A percentile compares a stretch with the other conserved stretches of the same genome.
Evolutionary conservation across 2,888 invertebrate species (phyloP).

Genomic region (Biston betularia): DNA sequence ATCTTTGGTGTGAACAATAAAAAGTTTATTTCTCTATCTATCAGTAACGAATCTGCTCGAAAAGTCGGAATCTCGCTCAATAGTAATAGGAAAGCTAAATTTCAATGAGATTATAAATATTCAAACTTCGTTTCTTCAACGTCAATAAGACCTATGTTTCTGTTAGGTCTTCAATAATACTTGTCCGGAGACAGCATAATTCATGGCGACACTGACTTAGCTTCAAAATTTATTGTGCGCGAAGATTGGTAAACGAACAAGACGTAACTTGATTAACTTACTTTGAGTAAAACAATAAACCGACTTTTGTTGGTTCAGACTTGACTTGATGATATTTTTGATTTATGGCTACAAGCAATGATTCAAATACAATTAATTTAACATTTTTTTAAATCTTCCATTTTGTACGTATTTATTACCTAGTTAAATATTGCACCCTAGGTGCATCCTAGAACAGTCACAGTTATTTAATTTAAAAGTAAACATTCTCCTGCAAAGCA

Average conservation of each 20-base stretch:
- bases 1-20: too few species aligned
- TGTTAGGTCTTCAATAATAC: not conserved
- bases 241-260: constrained; percentile 38
- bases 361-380: not conserved
- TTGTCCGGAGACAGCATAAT: constrained; percentile 4
- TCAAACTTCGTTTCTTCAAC: not conserved
- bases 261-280: constrained; percentile 35
- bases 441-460: too few species aligned
- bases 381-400: too few species aligned
- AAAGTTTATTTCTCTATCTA: too few species aligned
- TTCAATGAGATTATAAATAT: not conserved
- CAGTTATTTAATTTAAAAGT: too few species aligned
- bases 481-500: too few species aligned
- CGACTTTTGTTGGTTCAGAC: constrained; percentile 19
- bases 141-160: not conserved
- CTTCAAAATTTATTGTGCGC: constrained; percentile 33
- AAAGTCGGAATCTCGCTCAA: too few species aligned
- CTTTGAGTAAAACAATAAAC: constrained; percentile 28
- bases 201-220: constrained; percentile 18
- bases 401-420: too few species aligned
- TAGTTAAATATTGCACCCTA: too few species aligned
- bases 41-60: too few species aligned
- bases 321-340: constrained; percentile 25
- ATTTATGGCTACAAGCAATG: constrained; percentile 19
- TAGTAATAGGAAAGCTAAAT: too few species aligned